These are phyloP conservation scores for Ginglymostoma cirratum DNA, from an alignment of 2,113 vertebrate genomes.

Conservation along the genomic window DNA sequence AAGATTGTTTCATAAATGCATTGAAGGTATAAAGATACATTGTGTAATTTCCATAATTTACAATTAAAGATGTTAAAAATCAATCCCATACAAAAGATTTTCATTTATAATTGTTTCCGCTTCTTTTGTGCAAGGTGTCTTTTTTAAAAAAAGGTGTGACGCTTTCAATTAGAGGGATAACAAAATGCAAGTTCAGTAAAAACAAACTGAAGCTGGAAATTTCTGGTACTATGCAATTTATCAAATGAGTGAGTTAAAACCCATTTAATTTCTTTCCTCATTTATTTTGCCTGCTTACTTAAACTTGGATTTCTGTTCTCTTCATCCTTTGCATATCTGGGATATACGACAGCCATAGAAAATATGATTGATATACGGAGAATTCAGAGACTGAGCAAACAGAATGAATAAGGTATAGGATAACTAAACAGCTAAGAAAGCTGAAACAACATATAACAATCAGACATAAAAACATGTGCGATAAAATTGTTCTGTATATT, in stretches of 20 bases:
- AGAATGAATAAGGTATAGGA: background rate
- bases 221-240: background rate
- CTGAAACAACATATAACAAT: background rate
- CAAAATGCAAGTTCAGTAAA: background rate
- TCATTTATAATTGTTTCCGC: background rate
- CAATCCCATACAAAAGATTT: background rate
- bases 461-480: background rate
- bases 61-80: slow-evolving; percentile 11
- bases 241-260: background rate
- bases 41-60: slow-evolving; percentile 6
- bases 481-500: background rate
- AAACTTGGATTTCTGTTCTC: background rate
- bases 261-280: background rate
- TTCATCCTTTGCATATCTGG: background rate
- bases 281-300: background rate
- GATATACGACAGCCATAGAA: too few relatives aligned
- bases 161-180: background rate
- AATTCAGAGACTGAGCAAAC: background rate
- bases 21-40: background rate
- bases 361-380: background rate
- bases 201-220: background rate
- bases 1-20: background rate
- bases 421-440: background rate
- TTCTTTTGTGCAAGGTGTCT: background rate
- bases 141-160: background rate